phyloP scores from a whole-genome alignment of 2,113 vertebrate genomes.

The Alexandromys fortis region DNA sequence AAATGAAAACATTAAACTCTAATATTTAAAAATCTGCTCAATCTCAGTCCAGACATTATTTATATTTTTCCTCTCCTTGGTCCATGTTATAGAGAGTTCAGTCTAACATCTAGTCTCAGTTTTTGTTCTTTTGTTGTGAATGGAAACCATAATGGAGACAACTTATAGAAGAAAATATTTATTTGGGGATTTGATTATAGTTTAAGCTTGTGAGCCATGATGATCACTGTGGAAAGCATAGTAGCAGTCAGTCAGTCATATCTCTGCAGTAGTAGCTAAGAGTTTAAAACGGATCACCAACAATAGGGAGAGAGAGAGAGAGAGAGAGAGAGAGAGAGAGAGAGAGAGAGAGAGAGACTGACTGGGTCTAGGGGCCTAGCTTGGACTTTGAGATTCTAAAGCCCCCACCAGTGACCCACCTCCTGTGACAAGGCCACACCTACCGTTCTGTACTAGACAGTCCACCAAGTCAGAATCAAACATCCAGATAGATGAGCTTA shows the following conservation, averaged over 20 bases:
- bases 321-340: too few relatives aligned
- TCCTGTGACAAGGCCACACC: too few relatives aligned
- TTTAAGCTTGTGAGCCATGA: neutral
- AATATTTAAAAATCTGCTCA: neutral
- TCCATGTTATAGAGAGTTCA: neutral
- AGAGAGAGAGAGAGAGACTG: too few relatives aligned
- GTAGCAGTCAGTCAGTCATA: neutral
- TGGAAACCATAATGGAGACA: neutral
- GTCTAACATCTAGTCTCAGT: accelerated
- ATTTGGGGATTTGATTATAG: neutral
- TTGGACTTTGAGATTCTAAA: too few relatives aligned
- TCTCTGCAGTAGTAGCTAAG: neutral
- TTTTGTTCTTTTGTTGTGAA: neutral
- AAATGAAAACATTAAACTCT: neutral
- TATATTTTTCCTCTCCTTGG: neutral
- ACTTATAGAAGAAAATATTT: too few relatives aligned
- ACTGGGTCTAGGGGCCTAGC: too few relatives aligned
- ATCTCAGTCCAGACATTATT: neutral
- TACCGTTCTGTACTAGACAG: too few relatives aligned
- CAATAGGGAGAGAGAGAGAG: neutral
- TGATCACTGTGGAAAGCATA: too few relatives aligned
- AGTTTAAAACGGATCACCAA: neutral
- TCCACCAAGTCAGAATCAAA: neutral
- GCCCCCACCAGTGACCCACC: too few relatives aligned
- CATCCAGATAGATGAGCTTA: neutral